Evolutionary conservation across 2,113 vertebrate genomes (phyloP), one percentile per base, ranked within the genome.

Genomic region (Chiloscyllium plagiosum): DNA sequence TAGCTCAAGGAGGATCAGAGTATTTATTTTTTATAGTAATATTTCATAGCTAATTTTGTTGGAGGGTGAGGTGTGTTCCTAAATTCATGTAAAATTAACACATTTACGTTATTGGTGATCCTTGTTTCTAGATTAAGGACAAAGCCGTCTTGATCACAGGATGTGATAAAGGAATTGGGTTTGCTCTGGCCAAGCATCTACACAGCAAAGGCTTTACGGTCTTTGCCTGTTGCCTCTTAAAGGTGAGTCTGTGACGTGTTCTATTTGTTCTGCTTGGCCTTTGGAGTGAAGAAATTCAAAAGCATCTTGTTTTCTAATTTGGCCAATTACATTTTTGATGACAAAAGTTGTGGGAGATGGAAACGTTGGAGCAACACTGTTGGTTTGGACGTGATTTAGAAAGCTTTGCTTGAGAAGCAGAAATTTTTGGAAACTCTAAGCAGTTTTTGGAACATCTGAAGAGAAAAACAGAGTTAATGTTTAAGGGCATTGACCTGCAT

Each of bases 81-180:
- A 52, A 89, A 52, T 8, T 22, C 20, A 19, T 66, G 5, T 92
- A 19, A 93, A 37, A 66, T 61, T 61, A 61, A 61, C 29, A 37
- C 17, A 68, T 42, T 3, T 22, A 7, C 66, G 22, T 93, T 37
- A 37, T 95, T 95, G 87, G 50, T 61, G 61, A 17, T 94, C 37
- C 12, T 95, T 70, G 24, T 72, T 95, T 72, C 3, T 89, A 99
- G 98, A 97, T 97, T 85, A 96, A 97, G 24, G 98, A 98, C 0
- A 99, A 98, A 97, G 97, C 97, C 0, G 98, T 98, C 95, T 96
- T 99, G 0, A 97, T 99, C 93, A 98, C 98, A 10, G 98, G 98
- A 85, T 99, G 98, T 90, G 98, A 99, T 97, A 97, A 97, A 94
- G 98, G 98, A 2, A 99, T 98, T 96, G 98, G 98, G 65, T 97